A percentile compares a stretch with the other conserved stretches of the same genome.
phyloP scores from a whole-genome alignment of 1,140 invertebrate species.

The Ceratina australensis region DNA sequence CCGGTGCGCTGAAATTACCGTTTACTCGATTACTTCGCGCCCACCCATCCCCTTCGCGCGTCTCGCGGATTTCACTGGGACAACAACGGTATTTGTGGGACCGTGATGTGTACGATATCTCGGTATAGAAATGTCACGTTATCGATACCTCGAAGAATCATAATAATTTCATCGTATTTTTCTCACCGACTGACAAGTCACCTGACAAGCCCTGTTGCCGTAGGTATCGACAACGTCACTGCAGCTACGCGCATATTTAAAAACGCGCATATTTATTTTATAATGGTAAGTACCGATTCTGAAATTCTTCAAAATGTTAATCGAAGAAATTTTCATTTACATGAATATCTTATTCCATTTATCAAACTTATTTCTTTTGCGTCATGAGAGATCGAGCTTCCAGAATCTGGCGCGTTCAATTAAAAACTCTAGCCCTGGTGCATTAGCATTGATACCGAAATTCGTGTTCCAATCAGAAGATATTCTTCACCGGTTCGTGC shows the following conservation, averaged over 20 bases:
- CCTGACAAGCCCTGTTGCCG: too few relatives aligned
- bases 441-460: conserved; percentile 66
- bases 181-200: too few relatives aligned
- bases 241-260: too few relatives aligned
- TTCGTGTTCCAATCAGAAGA: conserved; percentile 70
- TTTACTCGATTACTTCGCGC: conserved; percentile 29
- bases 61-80: neutral
- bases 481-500: conserved; percentile 70
- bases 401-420: conserved; percentile 59
- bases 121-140: neutral
- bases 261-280: too few relatives aligned
- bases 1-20: conserved; percentile 24
- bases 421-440: conserved; percentile 39
- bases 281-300: too few relatives aligned
- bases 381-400: conserved; percentile 20
- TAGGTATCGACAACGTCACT: too few relatives aligned
- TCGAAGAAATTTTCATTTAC: too few relatives aligned
- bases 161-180: too few relatives aligned
- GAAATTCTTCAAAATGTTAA: too few relatives aligned
- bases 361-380: neutral
- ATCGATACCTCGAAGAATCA: too few relatives aligned
- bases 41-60: neutral
- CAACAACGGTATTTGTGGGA: neutral
- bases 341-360: too few relatives aligned
- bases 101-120: too few relatives aligned